Evolutionary conservation across 2,113 vertebrate species (phyloP).

Genomic region (Trichechus manatus): DNA sequence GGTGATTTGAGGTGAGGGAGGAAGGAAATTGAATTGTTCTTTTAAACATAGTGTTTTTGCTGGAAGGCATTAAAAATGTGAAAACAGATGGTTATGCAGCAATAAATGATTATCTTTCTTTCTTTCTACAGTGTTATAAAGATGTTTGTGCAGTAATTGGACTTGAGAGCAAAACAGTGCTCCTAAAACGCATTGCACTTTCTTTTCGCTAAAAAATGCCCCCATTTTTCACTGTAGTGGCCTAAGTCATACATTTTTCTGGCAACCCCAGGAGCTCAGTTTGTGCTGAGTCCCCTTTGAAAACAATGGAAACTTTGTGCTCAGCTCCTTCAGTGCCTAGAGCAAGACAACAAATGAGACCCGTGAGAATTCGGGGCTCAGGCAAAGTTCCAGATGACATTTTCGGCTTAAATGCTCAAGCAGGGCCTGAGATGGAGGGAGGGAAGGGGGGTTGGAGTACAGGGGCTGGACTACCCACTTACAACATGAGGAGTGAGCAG

Average conservation of each 20-base stretch:
- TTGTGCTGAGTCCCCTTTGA: background rate
- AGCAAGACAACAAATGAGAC: constrained; percentile 61
- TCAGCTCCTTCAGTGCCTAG: constrained; percentile 1
- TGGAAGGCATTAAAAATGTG: constrained; percentile 5
- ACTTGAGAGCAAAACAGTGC: background rate
- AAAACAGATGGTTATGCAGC: background rate
- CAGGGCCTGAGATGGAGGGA: background rate
- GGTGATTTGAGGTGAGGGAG: background rate
- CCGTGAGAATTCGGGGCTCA: constrained; percentile 24
- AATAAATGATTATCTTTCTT: background rate
- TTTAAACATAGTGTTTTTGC: constrained; percentile 21
- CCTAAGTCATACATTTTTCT: background rate
- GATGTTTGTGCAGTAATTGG: background rate
- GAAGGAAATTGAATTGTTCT: background rate
- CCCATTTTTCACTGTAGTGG: background rate
- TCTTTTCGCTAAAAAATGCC: background rate
- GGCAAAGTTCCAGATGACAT: constrained; percentile 20
- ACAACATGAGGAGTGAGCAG: background rate
- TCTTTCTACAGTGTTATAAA: background rate
- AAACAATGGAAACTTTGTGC: constrained; percentile 56
- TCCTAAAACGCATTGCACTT: background rate
- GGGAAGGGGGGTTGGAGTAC: background rate
- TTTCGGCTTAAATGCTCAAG: background rate
- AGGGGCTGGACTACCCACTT: background rate
- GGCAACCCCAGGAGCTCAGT: background rate